Conservation (phyloP, 2,113 vertebrate species). For the Carassius auratus region DNA sequence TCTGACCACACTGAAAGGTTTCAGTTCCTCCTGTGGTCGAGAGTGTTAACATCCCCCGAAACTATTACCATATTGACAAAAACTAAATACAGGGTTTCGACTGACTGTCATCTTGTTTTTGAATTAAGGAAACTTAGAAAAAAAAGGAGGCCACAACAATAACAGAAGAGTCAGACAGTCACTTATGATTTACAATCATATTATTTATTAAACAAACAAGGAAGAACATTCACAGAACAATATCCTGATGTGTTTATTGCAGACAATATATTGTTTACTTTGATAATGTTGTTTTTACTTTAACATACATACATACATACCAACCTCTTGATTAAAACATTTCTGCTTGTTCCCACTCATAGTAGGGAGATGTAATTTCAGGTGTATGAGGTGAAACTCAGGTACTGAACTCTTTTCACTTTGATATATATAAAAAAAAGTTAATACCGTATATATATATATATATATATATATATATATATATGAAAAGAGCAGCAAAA, state of each 20-base stretch:
- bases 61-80: slow-evolving; percentile 5
- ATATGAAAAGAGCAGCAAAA: background rate
- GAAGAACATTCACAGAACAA: background rate
- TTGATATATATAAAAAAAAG: background rate
- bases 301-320: background rate
- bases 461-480: too few species aligned
- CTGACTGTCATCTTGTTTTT: background rate
- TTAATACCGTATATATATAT: too few species aligned
- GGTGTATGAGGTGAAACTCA: background rate
- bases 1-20: slow-evolving; percentile 40
- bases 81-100: slow-evolving; percentile 4
- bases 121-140: background rate
- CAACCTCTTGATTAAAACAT: background rate
- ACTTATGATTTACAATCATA: background rate
- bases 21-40: slow-evolving; percentile 57
- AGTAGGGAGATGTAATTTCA: background rate
- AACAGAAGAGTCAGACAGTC: background rate
- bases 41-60: slow-evolving; percentile 33
- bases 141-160: background rate
- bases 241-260: background rate
- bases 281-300: background rate
- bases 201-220: slow-evolving; percentile 5
- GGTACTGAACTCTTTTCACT: background rate
- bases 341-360: background rate
- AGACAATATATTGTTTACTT: background rate